Conservation (phyloP, 1,140 invertebrate species). For the Drosophila elegans region DNA sequence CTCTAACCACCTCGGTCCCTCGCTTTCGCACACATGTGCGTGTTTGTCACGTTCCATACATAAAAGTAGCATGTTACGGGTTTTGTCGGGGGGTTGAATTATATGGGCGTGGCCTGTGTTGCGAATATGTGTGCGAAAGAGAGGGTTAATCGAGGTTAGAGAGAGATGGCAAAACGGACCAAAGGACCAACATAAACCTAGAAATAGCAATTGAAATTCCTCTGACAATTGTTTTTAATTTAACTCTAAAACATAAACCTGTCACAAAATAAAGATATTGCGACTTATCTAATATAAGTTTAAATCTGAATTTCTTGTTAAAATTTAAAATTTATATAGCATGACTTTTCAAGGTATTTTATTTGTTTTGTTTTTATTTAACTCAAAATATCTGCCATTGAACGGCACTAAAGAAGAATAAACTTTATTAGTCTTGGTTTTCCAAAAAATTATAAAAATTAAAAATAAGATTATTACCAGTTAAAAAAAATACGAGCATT, state of each 20-base stretch:
- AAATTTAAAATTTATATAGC: background rate
- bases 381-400: no score
- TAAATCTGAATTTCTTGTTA: background rate
- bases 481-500: no score
- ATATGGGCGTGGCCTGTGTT: constrained; percentile 53
- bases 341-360: no score
- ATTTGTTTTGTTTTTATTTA: background rate
- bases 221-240: background rate
- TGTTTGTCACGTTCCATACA: constrained; percentile 12
- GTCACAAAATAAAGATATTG: background rate
- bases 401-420: no score
- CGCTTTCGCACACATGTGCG: constrained; percentile 22
- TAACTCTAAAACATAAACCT: background rate
- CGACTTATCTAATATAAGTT: no score
- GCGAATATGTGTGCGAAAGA: constrained; percentile 4
- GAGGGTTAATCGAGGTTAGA: background rate
- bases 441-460: no score
- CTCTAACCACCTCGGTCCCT: background rate
- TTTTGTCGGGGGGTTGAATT: constrained; percentile 37
- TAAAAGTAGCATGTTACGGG: constrained; percentile 11
- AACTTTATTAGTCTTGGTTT: no score
- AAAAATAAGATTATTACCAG: no score
- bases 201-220: background rate
- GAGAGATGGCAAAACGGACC: constrained; percentile 30
- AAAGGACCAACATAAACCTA: constrained; percentile 17